Percentiles rank a stretch among this genome's conserved stretches.
phyloP scores from a whole-genome alignment of 2,113 vertebrate genomes.

The Cebidichthys violaceus region DNA sequence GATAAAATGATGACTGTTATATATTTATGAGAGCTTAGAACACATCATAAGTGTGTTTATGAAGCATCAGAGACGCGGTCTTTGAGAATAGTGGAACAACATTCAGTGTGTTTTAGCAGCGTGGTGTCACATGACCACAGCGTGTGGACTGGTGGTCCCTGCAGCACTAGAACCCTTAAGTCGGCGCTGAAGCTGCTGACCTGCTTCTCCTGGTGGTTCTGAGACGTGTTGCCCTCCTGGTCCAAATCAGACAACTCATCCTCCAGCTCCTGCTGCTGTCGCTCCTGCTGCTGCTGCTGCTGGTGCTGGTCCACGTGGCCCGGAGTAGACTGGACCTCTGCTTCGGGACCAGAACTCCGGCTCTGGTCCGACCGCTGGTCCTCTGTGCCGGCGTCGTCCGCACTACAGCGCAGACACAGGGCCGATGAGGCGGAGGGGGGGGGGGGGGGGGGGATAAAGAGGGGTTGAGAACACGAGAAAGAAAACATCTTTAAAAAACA shows the following conservation, averaged over 20 bases:
- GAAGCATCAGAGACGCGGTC: too few relatives aligned
- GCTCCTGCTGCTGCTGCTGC: conserved; percentile 32
- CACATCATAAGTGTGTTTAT: too few relatives aligned
- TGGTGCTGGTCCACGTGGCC: conserved; percentile 60
- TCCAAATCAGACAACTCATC: conserved; percentile 51
- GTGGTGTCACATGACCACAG: not conserved
- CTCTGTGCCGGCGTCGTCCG: conserved; percentile 66
- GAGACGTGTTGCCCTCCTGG: conserved; percentile 59
- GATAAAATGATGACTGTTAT: too few relatives aligned
- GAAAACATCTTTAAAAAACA: not conserved
- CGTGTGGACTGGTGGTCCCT: not conserved
- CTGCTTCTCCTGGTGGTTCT: conserved; percentile 52
- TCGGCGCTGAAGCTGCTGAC: conserved; percentile 38
- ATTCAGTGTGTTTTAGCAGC: too few relatives aligned
- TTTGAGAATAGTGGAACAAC: too few relatives aligned
- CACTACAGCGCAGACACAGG: conserved; percentile 59
- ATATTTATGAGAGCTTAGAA: too few relatives aligned
- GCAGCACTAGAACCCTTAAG: too few relatives aligned
- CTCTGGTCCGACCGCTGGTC: conserved; percentile 58
- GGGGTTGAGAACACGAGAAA: conserved; percentile 1
- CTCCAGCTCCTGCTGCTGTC: conserved; percentile 46
- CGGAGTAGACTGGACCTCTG: conserved; percentile 53
- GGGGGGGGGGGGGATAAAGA: conserved; percentile 11
- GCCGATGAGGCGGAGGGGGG: conserved; percentile 15
- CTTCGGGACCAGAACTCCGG: conserved; percentile 57